Conservation (phyloP, 2,797 vertebrate species). For the Octomys mimax region DNA sequence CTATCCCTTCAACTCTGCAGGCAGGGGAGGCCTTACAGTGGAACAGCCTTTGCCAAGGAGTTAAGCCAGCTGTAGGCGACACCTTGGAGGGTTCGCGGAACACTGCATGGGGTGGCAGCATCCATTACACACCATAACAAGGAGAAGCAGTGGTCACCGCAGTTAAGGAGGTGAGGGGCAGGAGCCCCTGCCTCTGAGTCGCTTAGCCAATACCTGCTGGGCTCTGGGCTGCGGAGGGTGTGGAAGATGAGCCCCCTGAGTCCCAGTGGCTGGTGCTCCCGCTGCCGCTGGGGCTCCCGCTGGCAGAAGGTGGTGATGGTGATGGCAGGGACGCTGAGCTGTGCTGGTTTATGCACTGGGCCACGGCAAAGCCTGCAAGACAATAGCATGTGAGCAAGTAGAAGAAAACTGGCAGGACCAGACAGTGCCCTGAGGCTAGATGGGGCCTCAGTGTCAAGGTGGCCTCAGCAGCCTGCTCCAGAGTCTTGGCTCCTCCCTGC, state of each 20-base stretch:
- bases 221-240: constrained; percentile 92
- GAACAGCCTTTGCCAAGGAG: not conserved
- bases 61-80: not conserved
- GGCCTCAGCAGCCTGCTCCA: rapidly evolving
- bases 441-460: not conserved
- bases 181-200: rapidly evolving
- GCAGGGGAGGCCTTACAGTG: not conserved
- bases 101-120: not conserved
- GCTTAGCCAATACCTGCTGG: constrained; percentile 91
- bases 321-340: constrained; percentile 93
- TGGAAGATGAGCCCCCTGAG: constrained; percentile 92
- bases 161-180: not conserved
- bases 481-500: not conserved
- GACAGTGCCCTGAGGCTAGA: not conserved
- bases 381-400: not conserved
- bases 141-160: not conserved
- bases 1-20: not conserved
- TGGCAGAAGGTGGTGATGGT: constrained; percentile 92
- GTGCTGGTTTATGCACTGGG: constrained; percentile 95
- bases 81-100: not conserved
- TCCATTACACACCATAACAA: not conserved
- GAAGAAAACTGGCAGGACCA: not conserved
- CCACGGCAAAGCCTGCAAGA: constrained; percentile 96
- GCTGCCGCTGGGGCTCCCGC: constrained; percentile 89
- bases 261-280: constrained; percentile 93